These are phyloP conservation scores for Limanda limanda DNA, from an alignment of 2,113 vertebrate genomes.

Conservation along the genomic window DNA sequence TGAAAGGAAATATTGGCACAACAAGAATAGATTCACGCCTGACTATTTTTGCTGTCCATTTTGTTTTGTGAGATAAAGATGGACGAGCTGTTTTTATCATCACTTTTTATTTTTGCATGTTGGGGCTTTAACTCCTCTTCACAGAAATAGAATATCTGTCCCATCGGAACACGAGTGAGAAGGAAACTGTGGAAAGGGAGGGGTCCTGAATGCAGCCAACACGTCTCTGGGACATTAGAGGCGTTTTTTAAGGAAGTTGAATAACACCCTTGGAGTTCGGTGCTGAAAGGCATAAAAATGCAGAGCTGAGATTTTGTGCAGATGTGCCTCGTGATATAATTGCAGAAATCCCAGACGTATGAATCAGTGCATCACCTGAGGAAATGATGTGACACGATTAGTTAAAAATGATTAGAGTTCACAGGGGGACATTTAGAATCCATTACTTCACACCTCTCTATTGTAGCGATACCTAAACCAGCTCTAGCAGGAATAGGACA, in stretches of 20 bases:
- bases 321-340: conserved; percentile 8
- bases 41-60: not conserved
- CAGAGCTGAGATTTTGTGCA: conserved; percentile 35
- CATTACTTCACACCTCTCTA: not conserved
- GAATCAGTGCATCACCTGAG: conserved; percentile 14
- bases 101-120: conserved; percentile 16
- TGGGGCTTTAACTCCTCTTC: conserved; percentile 10
- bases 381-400: conserved; percentile 22
- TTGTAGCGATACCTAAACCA: too few relatives aligned
- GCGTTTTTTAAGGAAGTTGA: conserved; percentile 59
- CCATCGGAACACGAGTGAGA: conserved; percentile 40
- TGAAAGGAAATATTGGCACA: not conserved
- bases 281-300: conserved; percentile 43
- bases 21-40: not conserved
- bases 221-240: conserved; percentile 61
- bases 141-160: conserved; percentile 54
- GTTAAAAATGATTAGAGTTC: conserved; percentile 4
- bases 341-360: not conserved
- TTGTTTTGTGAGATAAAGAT: conserved; percentile 1
- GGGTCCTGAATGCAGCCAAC: conserved; percentile 47
- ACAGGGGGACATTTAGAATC: not conserved
- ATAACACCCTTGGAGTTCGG: conserved; percentile 51
- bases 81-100: conserved; percentile 23
- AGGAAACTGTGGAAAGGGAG: conserved; percentile 73
- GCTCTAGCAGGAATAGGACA: not conserved